phyloP scores from a whole-genome alignment of 2,888 invertebrate species.

The Lasioglossum marginatum region DNA sequence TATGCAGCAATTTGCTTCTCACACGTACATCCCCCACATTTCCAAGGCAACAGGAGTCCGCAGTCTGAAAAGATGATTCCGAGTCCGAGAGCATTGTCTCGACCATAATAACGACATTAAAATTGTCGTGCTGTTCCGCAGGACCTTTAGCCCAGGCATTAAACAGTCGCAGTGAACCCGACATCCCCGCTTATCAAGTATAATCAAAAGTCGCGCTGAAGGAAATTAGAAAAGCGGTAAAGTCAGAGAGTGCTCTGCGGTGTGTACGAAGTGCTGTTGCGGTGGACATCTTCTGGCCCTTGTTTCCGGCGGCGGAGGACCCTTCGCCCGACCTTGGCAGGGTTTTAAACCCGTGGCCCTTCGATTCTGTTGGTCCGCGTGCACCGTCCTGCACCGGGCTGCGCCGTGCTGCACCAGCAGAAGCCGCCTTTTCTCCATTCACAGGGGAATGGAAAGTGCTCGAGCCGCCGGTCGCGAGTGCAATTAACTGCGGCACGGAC shows the following conservation, averaged over 20 bases:
- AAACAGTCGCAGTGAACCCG: not conserved
- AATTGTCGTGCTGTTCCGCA: not conserved
- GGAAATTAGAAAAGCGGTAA: slow-evolving; percentile 45
- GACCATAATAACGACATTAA: not conserved
- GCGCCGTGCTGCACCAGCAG: not conserved
- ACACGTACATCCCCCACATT: not conserved
- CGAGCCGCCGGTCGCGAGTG: slow-evolving; percentile 52
- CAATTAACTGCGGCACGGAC: slow-evolving; percentile 67
- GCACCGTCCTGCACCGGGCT: not conserved
- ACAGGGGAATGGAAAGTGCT: slow-evolving; percentile 57
- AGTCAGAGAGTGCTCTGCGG: slow-evolving; percentile 48
- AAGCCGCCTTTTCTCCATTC: slow-evolving; percentile 25
- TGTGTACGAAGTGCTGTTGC: slow-evolving; percentile 36
- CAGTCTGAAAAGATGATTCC: not conserved
- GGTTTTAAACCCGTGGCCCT: not conserved
- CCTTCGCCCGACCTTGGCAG: not conserved
- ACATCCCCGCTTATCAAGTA: slow-evolving; percentile 8
- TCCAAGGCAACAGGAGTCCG: not conserved
- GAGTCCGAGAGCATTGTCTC: not conserved
- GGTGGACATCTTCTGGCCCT: slow-evolving; percentile 28
- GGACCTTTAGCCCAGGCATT: not conserved
- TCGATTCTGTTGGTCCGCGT: not conserved
- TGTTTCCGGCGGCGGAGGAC: slow-evolving; percentile 14
- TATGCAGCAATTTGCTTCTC: not conserved
- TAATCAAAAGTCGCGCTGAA: slow-evolving; percentile 35